These are phyloP conservation scores for Crepidodera aurea DNA, from an alignment of 2,888 invertebrate species.

Conservation along the genomic window DNA sequence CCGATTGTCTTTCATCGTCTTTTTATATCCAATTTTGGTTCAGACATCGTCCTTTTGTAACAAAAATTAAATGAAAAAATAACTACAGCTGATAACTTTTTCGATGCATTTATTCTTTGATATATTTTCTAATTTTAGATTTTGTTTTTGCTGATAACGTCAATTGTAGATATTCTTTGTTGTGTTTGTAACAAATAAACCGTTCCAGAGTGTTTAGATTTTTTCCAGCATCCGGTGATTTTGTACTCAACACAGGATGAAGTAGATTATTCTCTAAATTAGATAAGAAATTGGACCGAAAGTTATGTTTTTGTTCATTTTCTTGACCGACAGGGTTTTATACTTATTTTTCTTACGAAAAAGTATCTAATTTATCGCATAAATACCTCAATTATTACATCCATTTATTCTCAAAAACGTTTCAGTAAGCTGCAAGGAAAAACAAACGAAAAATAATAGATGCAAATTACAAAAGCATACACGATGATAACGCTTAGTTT, in stretches of 20 bases:
- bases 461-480: conserved; percentile 25
- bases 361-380: neutral
- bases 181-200: neutral
- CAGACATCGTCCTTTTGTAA: too few relatives aligned
- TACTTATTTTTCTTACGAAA: too few relatives aligned
- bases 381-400: neutral
- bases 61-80: too few relatives aligned
- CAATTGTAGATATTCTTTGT: neutral
- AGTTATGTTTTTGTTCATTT: too few relatives aligned
- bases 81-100: too few relatives aligned
- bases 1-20: too few relatives aligned
- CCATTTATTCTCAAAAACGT: neutral
- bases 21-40: too few relatives aligned
- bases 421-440: neutral
- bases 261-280: conserved; percentile 25
- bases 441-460: conserved; percentile 13
- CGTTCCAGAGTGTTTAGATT: conserved; percentile 1
- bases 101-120: too few relatives aligned
- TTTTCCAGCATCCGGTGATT: conserved; percentile 29
- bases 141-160: neutral
- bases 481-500: conserved; percentile 16
- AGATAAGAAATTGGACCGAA: conserved; percentile 15
- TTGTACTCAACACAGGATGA: conserved; percentile 25
- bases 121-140: neutral
- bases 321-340: too few relatives aligned